Evolutionary conservation across 2,113 vertebrate species (phyloP).

Genomic region (Mellivora capensis): DNA sequence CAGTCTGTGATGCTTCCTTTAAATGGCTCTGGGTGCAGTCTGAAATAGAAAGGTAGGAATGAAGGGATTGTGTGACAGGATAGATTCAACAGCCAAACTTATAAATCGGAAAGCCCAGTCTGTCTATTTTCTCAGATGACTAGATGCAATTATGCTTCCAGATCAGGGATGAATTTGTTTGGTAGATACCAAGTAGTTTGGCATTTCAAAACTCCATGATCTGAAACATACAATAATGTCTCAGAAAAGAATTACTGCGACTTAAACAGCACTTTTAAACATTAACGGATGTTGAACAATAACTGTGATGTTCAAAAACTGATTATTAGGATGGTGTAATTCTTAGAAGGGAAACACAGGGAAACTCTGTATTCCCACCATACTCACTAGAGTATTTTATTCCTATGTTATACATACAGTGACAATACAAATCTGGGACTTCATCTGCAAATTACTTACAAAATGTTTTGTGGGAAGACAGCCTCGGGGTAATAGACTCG

Average conservation of each 20-base stretch:
- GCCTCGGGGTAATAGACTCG: neutral
- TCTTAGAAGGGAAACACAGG: neutral
- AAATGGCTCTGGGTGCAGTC: neutral
- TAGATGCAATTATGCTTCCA: neutral
- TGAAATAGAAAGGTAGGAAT: neutral
- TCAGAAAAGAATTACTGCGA: neutral
- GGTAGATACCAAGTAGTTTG: neutral
- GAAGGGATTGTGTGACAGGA: neutral
- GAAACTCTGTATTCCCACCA: neutral
- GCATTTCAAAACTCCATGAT: neutral
- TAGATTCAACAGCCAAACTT: neutral
- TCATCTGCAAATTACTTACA: neutral
- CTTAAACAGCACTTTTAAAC: neutral
- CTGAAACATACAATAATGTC: neutral
- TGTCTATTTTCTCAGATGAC: neutral
- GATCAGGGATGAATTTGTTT: neutral
- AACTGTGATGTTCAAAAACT: neutral
- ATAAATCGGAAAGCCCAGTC: neutral
- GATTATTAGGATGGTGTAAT: neutral
- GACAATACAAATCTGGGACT: neutral
- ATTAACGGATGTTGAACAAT: neutral
- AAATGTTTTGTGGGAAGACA: neutral
- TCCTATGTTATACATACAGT: neutral
- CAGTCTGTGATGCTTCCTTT: neutral
- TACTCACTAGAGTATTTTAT: neutral